Base-by-base conservation (phyloP, 2,797 vertebrate species). In the Limosa lapponica region DNA sequence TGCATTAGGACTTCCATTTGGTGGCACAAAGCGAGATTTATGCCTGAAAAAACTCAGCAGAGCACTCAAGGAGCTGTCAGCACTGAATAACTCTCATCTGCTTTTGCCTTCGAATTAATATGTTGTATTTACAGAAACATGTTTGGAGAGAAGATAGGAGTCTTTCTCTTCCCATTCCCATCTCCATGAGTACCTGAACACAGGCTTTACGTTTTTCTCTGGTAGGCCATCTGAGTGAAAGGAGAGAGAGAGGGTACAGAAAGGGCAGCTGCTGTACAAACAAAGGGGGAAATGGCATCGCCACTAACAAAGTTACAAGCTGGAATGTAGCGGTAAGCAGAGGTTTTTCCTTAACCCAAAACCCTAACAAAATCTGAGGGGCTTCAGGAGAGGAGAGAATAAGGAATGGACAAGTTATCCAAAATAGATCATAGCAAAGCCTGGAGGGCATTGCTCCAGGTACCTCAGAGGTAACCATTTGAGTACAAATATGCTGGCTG, bases 281-380 rank as follows among this genome's bases (percentile, higher is more conserved):
- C 19, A 54, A 54, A 48, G 15, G 6, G 13, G 34, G 16, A 69
- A 43, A 30, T 10, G 15, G 18, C 12, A 23, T 41, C 2, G 0
- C 6, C 28, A 22, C 11, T 54, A 22, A 30, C 16, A 54, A 74
- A 22, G 27, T 36, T 70, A 27, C 39, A 54, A 58, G 12, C 12
- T 85, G 58, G 17, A 65, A 48, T 13, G 19, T 24, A 69, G 57
- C 75, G 5, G 6, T 52, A 65, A 75, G 30, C 12, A 75, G 64
- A 65, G 32, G 37, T 74, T 70, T 84, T 65, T 24, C 16, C 23
- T 65, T 62, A 85, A 48, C 6, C 7, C 30, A 41, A 16, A 64
- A 52, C 10, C 16, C 6, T 84, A 70, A 64, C 16, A 52, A 74
- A 64, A 52, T 70, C 27, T 70, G 19, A 19, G 30, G 34, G 30